Conservation (phyloP, 2,888 invertebrate genomes). For the Laothoe populi region DNA sequence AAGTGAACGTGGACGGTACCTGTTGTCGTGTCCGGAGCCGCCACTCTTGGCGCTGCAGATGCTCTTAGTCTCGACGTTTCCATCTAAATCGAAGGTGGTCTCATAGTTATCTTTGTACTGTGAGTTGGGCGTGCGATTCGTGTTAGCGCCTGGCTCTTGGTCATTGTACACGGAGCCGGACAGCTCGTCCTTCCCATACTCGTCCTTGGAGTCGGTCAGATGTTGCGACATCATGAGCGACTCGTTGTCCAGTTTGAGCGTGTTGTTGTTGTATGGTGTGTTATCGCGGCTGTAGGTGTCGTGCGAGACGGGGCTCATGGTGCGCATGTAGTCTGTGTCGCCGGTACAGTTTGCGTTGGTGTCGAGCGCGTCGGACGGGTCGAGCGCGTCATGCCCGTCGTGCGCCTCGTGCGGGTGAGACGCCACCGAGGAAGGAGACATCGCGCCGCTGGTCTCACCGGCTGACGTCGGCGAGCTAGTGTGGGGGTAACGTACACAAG, state of each 20-base stretch:
- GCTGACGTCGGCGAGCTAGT: slow-evolving; percentile 80
- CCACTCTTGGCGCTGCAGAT: slow-evolving; percentile 92
- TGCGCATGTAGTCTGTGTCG: slow-evolving; percentile 65
- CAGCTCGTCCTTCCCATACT: slow-evolving; percentile 67
- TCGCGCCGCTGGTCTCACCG: slow-evolving; percentile 73
- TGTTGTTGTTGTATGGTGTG: slow-evolving; percentile 77
- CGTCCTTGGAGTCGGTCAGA: slow-evolving; percentile 72
- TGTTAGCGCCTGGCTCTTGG: slow-evolving; percentile 62
- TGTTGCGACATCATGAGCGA: slow-evolving; percentile 76
- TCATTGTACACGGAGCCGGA: slow-evolving; percentile 69
- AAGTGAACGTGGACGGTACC: slow-evolving; percentile 79
- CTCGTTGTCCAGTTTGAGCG: slow-evolving; percentile 78
- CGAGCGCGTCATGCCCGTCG: too few species aligned
- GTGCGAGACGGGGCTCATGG: slow-evolving; percentile 77
- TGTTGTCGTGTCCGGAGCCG: slow-evolving; percentile 91
- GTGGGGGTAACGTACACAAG: slow-evolving; percentile 74
- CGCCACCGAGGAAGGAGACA: slow-evolving; percentile 73
- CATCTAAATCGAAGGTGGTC: slow-evolving; percentile 95
- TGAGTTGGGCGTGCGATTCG: slow-evolving; percentile 63
- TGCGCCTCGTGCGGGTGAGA: slow-evolving; percentile 50
- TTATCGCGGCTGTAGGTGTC: slow-evolving; percentile 85
- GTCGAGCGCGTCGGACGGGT: slow-evolving; percentile 59
- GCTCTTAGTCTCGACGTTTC: slow-evolving; percentile 96
- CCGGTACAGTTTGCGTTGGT: slow-evolving; percentile 64
- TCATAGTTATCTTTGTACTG: slow-evolving; percentile 90